These are phyloP conservation scores for Conger conger DNA, from an alignment of 2,113 vertebrate genomes.

Conservation along the genomic window DNA sequence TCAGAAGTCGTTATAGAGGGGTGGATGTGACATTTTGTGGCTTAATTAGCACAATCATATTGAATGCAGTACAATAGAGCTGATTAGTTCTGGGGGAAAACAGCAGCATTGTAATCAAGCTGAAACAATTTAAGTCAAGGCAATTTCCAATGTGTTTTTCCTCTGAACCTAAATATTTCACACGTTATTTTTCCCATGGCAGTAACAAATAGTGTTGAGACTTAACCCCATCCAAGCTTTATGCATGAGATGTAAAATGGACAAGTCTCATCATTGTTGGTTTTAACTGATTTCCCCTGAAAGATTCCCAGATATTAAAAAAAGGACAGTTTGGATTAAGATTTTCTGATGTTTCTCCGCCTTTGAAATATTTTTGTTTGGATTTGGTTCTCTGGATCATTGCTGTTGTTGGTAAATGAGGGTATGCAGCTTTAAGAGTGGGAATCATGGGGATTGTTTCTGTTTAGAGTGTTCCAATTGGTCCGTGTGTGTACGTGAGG, in stretches of 20 bases:
- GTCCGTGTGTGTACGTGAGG: too few species aligned
- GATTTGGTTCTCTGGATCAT: too few species aligned
- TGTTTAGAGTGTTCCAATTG: too few species aligned
- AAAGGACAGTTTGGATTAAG: too few species aligned
- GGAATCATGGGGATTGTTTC: too few species aligned
- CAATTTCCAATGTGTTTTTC: slow-evolving; percentile 45
- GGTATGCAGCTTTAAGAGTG: too few species aligned
- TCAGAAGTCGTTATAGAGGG: slow-evolving; percentile 56
- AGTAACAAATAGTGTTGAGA: background rate
- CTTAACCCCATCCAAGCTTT: background rate
- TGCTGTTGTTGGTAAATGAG: too few species aligned
- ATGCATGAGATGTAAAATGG: background rate
- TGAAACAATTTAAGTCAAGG: slow-evolving; percentile 40
- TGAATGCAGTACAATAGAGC: slow-evolving; percentile 66
- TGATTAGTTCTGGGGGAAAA: slow-evolving; percentile 68
- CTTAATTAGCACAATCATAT: slow-evolving; percentile 69
- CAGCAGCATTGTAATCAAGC: slow-evolving; percentile 63
- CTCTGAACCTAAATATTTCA: slow-evolving; percentile 36
- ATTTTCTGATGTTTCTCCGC: too few species aligned
- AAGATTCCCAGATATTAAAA: too few species aligned
- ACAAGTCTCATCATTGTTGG: too few species aligned
- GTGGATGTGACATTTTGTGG: slow-evolving; percentile 70
- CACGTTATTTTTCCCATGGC: slow-evolving; percentile 26
- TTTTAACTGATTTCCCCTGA: too few species aligned
- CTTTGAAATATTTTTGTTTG: too few species aligned